Base-by-base conservation (phyloP, 2,888 invertebrate species). In the Cistogaster globosa region DNA sequence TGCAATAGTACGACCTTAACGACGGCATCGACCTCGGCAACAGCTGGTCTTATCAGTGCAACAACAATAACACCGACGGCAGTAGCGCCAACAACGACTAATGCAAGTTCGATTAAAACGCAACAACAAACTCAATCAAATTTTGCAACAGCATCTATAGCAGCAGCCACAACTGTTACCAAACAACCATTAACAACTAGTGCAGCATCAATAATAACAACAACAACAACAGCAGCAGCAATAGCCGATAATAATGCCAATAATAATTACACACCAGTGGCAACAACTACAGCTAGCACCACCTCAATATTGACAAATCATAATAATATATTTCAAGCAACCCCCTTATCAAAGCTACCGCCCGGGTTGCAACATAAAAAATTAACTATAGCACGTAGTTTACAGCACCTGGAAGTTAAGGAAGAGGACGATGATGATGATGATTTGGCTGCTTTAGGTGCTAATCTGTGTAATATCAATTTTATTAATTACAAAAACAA, bases 351-450 rank as follows among this genome's bases (percentile, higher is more conserved):
- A 86, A 90, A 36, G 99, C 98, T 93, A 98, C 99, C 91, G 98
- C 99, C 0, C 98, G 98, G 91, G 97, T 95, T 97, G 86, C 98
- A 98, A 92, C 98, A 98, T 89, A 99, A 99, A 12, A 98, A 98
- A 92, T 94, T 98, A 88, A 98, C 99, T 92, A 94, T 99, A 80
- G 99, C 99, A 36, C 97, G 98, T 87, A 97, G 98, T 90, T 98
- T 99, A 93, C 96, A 97, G 90, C 98, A 98, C 93, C 98, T 99
- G 62, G 98, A 98, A 90, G 97, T 98, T 14, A 98, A 98, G 32
- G 98, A 98, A 93, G 94, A 98, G 87, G 98, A 98, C 4, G 98
- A 98, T 92, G 98, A 98, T 91, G 97, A 97, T 92, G 98, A 98
- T 93, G 96, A 96, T 60, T 94, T 98, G 86, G 98, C 98, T 67